Evolutionary conservation across 2,888 invertebrate species (phyloP).

Genomic region (Xylota segnis): DNA sequence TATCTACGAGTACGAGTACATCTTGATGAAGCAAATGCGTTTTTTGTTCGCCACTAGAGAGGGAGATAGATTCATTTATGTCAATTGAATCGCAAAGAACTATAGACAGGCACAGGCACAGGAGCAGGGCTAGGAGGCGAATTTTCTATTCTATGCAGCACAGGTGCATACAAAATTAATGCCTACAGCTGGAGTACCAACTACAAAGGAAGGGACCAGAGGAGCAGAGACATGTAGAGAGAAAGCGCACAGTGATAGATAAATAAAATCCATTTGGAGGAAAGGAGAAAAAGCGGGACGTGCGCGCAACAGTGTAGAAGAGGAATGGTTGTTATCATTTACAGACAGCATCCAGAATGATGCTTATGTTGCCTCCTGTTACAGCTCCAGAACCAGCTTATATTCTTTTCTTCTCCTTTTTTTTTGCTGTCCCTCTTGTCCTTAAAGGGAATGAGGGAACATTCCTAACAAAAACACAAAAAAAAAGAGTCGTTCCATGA

Average conservation of each 20-base stretch:
- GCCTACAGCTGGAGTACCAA: slow-evolving; percentile 30
- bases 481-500: slow-evolving; percentile 38
- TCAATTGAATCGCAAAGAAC: slow-evolving; percentile 69
- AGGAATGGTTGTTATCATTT: slow-evolving; percentile 67
- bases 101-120: slow-evolving; percentile 59
- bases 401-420: background rate
- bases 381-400: slow-evolving; percentile 20
- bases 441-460: slow-evolving; percentile 48
- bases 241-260: slow-evolving; percentile 8
- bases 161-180: slow-evolving; percentile 73
- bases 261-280: slow-evolving; percentile 23
- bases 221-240: background rate
- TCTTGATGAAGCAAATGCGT: slow-evolving; percentile 33
- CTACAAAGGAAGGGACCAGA: too few species aligned
- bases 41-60: slow-evolving; percentile 2
- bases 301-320: slow-evolving; percentile 42
- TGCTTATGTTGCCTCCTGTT: slow-evolving; percentile 39
- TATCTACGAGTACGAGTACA: slow-evolving; percentile 14
- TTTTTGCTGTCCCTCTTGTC: slow-evolving; percentile 49
- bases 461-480: slow-evolving; percentile 1
- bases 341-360: slow-evolving; percentile 52
- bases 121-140: slow-evolving; percentile 31
- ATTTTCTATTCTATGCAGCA: slow-evolving; percentile 46
- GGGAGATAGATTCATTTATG: slow-evolving; percentile 60
- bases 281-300: slow-evolving; percentile 11